These are phyloP conservation scores for Macaca nemestrina DNA, from an alignment of 2,113 vertebrate species.

Conservation along the genomic window DNA sequence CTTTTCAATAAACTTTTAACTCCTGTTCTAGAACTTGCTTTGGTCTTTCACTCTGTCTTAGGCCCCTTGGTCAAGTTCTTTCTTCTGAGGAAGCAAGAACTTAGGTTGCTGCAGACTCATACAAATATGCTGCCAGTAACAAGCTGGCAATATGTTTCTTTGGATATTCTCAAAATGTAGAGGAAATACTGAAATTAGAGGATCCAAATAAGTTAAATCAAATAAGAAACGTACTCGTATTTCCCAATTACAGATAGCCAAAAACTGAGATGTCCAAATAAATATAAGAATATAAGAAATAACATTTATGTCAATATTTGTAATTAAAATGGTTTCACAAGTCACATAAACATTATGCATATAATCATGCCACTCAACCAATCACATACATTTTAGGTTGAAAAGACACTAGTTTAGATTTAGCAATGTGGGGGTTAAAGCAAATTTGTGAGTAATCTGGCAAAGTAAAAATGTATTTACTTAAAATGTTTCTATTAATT, in stretches of 20 bases:
- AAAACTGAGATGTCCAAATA: neutral
- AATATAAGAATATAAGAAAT: neutral
- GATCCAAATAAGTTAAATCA: neutral
- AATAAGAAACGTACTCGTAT: neutral
- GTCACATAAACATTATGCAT: neutral
- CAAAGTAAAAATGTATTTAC: neutral
- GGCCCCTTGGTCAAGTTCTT: too few relatives aligned
- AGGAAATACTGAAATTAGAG: neutral
- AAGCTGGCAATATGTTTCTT: neutral
- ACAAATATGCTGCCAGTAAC: too few relatives aligned
- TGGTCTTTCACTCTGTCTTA: too few relatives aligned
- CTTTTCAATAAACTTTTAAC: too few relatives aligned
- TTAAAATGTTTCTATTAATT: neutral
- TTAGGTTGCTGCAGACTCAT: too few relatives aligned
- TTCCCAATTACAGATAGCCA: neutral
- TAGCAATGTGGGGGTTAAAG: neutral
- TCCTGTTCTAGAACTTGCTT: too few relatives aligned
- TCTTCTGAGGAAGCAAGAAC: too few relatives aligned
- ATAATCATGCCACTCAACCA: neutral
- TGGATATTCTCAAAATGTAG: neutral
- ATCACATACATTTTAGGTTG: neutral
- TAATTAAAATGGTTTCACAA: neutral
- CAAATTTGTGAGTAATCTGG: neutral
- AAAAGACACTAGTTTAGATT: slow-evolving; percentile 5
- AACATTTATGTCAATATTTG: neutral